Conservation (phyloP, 2,888 invertebrate species). For the Lissocephala sabroskyi region DNA sequence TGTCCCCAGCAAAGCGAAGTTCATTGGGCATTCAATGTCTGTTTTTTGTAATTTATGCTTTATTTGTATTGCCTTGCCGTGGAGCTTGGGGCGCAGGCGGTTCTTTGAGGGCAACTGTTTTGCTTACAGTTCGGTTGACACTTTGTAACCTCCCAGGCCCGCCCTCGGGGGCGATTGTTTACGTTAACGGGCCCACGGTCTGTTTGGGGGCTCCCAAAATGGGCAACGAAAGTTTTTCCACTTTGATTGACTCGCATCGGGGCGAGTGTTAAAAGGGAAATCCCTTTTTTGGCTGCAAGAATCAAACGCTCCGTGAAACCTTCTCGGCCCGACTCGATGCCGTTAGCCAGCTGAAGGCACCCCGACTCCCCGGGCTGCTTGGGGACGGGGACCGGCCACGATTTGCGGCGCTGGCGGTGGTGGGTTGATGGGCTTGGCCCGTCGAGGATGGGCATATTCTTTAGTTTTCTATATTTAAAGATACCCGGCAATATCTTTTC, state of each 20-base stretch:
- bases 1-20: conserved; percentile 13
- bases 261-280: conserved; percentile 51
- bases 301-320: too few relatives aligned
- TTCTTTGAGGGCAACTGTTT: background rate
- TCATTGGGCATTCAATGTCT: conserved; percentile 41
- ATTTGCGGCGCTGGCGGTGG: too few relatives aligned
- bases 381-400: background rate
- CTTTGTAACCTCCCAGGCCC: conserved; percentile 22
- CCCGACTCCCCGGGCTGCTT: too few relatives aligned
- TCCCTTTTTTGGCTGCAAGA: conserved; percentile 52
- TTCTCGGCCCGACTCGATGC: too few relatives aligned
- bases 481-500: too few relatives aligned
- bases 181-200: background rate
- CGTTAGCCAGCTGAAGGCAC: too few relatives aligned
- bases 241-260: conserved; percentile 22
- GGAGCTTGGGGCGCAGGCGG: too few relatives aligned
- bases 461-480: too few relatives aligned
- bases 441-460: conserved; percentile 46
- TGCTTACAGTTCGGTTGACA: background rate
- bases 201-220: conserved; percentile 18
- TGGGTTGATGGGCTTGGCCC: conserved; percentile 13
- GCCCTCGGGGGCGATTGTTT: conserved; percentile 1
- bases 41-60: conserved; percentile 54
- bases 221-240: conserved; percentile 52
- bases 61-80: conserved; percentile 20